phyloP scores from a whole-genome alignment of 2,113 vertebrate species.

The Ophiodon elongatus region DNA sequence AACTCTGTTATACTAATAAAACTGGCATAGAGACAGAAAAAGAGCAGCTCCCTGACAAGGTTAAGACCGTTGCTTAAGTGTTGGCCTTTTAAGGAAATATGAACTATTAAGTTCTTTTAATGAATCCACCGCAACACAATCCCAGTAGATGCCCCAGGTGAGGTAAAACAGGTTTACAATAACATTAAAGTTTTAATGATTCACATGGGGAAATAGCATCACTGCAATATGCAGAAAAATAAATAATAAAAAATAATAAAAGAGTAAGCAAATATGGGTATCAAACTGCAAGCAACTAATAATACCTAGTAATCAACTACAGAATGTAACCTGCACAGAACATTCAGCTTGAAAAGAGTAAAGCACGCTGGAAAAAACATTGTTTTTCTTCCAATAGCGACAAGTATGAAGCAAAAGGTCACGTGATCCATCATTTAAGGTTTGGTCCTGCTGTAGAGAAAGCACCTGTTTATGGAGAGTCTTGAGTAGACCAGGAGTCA shows the following conservation, averaged over 20 bases:
- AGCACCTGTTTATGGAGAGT: constrained; percentile 92
- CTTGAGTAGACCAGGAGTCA: constrained; percentile 91
- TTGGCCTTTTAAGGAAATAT: constrained; percentile 36
- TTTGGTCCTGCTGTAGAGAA: background rate
- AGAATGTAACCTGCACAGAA: background rate
- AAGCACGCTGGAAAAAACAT: background rate
- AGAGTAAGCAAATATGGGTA: constrained; percentile 10
- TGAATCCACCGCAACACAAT: constrained; percentile 23
- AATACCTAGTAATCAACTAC: background rate
- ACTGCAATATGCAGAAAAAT: constrained; percentile 22
- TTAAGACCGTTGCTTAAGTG: background rate
- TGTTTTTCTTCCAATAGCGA: background rate
- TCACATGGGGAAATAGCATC: background rate
- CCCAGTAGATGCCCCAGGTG: constrained; percentile 27
- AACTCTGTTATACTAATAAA: background rate
- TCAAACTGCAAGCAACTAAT: constrained; percentile 20
- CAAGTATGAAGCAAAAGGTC: background rate
- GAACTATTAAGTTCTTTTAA: constrained; percentile 47
- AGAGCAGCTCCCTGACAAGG: constrained; percentile 3
- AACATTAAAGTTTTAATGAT: constrained; percentile 37
- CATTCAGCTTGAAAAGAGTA: background rate
- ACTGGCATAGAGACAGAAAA: background rate
- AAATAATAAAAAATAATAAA: background rate
- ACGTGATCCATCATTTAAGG: background rate
- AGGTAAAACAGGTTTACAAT: constrained; percentile 39